Base-by-base conservation (phyloP, 2,113 vertebrate genomes). In the Actinemys pallida region DNA sequence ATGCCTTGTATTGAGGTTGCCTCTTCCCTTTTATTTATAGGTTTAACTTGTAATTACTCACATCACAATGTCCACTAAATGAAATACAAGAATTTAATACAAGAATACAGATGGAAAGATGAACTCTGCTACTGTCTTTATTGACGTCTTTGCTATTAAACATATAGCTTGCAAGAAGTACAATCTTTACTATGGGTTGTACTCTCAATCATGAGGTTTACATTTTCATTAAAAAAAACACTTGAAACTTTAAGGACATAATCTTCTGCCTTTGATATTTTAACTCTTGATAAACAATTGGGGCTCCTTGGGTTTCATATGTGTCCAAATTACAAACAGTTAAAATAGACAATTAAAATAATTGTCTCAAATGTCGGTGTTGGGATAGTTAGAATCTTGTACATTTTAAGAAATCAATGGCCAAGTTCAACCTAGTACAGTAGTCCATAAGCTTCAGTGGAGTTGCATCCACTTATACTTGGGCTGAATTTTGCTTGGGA, bases 1-100 rank as follows among this genome's bases (percentile, higher is more conserved):
- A 82, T n/a, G 80, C 10, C 2, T 78, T 89, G 54, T 81, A 88
- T 50, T 65, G 92, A 93, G 80, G 45, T 86, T 35, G 0, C 19
- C 31, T 86, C 93, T 96, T 95, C 9, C 88, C 20, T 90, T 89
- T 84, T 95, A 88, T 89, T 84, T 89, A 78, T 81, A 10, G 3
- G 10, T 88, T 93, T 25, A 88, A 59, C 93, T 91, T 88, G 16
- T 81, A 95, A 88, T 95, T 92, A 91, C 84, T 94, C 50, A 85
- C 8, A 88, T 83, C 50, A 84, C 24, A 56, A 25, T 89, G 65
- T 29, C 45, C 82, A 90, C 13, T 20, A 91, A 82, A 47, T 84
- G 89, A 97, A 93, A 83, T n/a, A 92, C 13, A 83, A 83, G 56
- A 92, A 56, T 84, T 78, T 94, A 85, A 91, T 79, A 79, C 39